Conservation (phyloP, 2,888 invertebrate species). For the Megastigmus dorsalis region DNA sequence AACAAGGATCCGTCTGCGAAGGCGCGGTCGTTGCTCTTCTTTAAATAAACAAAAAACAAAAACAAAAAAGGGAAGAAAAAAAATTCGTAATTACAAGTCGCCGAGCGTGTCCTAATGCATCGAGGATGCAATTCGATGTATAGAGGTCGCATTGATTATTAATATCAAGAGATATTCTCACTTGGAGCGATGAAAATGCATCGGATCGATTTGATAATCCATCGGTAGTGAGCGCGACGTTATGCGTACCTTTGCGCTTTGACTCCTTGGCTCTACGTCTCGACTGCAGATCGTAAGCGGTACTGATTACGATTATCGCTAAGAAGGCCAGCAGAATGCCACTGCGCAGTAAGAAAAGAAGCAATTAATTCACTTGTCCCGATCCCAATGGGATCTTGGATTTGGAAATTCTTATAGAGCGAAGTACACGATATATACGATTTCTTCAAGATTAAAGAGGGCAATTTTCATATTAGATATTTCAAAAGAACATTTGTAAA, state of each 20-base stretch:
- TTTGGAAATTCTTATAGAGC: too few relatives aligned
- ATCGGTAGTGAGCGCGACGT: conserved; percentile 15
- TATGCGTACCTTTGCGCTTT: conserved; percentile 57
- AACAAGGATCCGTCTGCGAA: too few relatives aligned
- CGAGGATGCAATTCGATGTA: conserved; percentile 14
- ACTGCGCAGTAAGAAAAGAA: not conserved
- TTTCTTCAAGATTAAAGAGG: too few relatives aligned
- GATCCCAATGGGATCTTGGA: too few relatives aligned
- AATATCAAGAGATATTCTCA: conserved; percentile 13
- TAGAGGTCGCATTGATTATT: conserved; percentile 31
- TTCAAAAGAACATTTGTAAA: not conserved
- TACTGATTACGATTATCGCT: conserved; percentile 61
- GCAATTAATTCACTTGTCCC: too few relatives aligned
- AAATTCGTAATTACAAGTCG: not conserved
- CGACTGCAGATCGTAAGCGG: conserved; percentile 62
- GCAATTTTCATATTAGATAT: not conserved
- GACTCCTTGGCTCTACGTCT: conserved; percentile 54
- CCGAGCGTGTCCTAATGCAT: not conserved
- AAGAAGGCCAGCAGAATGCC: conserved; percentile 57
- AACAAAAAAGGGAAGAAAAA: not conserved
- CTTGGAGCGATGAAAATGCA: conserved; percentile 34
- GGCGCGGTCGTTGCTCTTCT: too few relatives aligned
- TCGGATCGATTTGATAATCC: conserved; percentile 25
- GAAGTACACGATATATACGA: too few relatives aligned
- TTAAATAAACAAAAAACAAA: too few relatives aligned